Conservation (phyloP, 2,797 vertebrate species). For the Sebastes hubbsi region DNA sequence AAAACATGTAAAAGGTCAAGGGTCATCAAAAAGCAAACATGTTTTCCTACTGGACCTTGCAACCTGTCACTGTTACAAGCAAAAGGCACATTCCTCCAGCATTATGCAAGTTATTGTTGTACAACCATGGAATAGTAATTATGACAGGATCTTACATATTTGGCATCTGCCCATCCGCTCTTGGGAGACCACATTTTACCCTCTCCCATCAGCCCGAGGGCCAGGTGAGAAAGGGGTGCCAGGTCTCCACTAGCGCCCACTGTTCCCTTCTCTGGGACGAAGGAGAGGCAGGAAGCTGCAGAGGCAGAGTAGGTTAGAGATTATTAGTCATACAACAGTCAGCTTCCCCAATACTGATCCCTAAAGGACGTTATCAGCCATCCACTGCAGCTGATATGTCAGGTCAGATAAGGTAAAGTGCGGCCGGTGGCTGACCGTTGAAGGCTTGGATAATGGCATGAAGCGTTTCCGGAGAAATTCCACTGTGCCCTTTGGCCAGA, state of each 20-base stretch:
- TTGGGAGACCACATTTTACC: conserved; percentile 99
- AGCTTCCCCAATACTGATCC: background rate
- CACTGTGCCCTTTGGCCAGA: conserved; percentile 96
- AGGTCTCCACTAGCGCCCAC: conserved; percentile 98
- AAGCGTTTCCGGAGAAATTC: conserved; percentile 94
- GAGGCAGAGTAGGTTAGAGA: conserved; percentile 5
- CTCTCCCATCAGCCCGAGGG: conserved; percentile 96
- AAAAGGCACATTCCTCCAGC: conserved; percentile 8
- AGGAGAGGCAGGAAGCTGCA: conserved; percentile 94
- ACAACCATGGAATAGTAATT: background rate
- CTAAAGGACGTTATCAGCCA: background rate
- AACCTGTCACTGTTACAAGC: conserved; percentile 49
- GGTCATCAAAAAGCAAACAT: conserved; percentile 72
- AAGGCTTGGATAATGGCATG: conserved; percentile 91
- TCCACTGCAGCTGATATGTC: background rate
- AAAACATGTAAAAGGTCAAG: conserved; percentile 59
- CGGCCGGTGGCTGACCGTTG: conserved; percentile 85
- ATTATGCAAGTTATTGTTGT: conserved; percentile 13
- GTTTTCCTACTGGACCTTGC: conserved; percentile 46
- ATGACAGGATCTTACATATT: conserved; percentile 89
- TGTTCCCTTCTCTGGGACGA: conserved; percentile 96
- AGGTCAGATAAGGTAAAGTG: conserved; percentile 3
- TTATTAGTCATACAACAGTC: background rate
- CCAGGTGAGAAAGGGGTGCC: conserved; percentile 95
- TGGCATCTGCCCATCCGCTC: conserved; percentile 98